phyloP scores from a whole-genome alignment of 2,797 vertebrate genomes.

The Danio choprae region DNA sequence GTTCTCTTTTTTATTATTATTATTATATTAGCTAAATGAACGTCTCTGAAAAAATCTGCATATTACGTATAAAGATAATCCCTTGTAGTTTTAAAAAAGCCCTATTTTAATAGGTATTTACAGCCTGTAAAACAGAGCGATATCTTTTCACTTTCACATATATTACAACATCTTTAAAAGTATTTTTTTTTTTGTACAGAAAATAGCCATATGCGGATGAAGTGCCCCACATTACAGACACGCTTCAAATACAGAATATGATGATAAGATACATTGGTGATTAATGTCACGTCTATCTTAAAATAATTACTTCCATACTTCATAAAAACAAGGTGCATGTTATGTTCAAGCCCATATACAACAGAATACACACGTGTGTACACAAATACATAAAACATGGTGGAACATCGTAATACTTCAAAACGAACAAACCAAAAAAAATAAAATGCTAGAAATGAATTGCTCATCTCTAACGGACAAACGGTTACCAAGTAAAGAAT shows the following conservation, averaged over 20 bases:
- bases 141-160: conserved; percentile 88
- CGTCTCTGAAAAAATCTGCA: conserved; percentile 83
- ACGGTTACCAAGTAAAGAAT: conserved; percentile 1
- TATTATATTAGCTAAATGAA: conserved; percentile 82
- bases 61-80: conserved; percentile 80
- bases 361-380: conserved; percentile 77
- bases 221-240: conserved; percentile 83
- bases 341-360: conserved; percentile 77
- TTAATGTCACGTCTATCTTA: conserved; percentile 78
- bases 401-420: conserved; percentile 63
- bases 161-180: conserved; percentile 89
- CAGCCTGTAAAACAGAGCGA: conserved; percentile 90
- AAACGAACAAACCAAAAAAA: conserved; percentile 51
- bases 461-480: conserved; percentile 50
- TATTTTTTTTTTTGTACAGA: conserved; percentile 80
- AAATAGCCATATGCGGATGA: conserved; percentile 88
- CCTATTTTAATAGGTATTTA: conserved; percentile 89
- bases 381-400: conserved; percentile 70
- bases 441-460: conserved; percentile 47
- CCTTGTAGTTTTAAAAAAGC: conserved; percentile 80
- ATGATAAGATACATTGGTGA: conserved; percentile 78
- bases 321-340: conserved; percentile 82
- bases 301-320: conserved; percentile 76
- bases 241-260: conserved; percentile 76
- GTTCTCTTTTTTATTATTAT: conserved; percentile 74